Evolutionary conservation across 2,797 vertebrate species (phyloP), one percentile per base, ranked within the genome.

Genomic region (Danio jaintianensis): DNA sequence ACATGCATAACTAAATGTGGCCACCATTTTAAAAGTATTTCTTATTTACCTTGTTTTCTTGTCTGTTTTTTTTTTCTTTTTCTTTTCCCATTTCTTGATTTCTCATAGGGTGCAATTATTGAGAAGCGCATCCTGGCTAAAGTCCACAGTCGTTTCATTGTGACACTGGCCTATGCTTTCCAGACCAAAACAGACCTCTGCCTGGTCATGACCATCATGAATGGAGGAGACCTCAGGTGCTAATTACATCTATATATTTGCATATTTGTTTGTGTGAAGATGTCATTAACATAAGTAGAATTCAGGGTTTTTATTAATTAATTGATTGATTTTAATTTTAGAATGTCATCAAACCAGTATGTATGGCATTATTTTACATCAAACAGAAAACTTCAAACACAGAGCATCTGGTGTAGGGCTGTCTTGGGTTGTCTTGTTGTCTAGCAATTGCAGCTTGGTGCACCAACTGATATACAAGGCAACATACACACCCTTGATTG

Each of bases 201-300:
- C 76, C 87, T 95, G 45, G 87, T 95, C 8, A 94, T 95, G 93
- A 94, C 93, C 80, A 94, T 94, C 86, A 95, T 95, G 94, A 94
- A 94, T 4, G 92, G 93, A 16, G 93, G 94, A 82, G 94, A 95
- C 82, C 93, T 94, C 89, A 94, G 93, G 93, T 94, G 84, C 42
- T 56, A 53, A 2, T 58, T 69, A 76, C 20, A 48, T 45, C 40
- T 48, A 6, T 42, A 64, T 59, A 15, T 67, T 38, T 53, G 3
- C 12, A 10, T 15, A 5, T 70, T 4, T 18, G 11, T 47, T 47
- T 7, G 45, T 47, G 45, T 47, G 7, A 47, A 47, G 45, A 47
- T 7, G 45, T 12, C 45, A 47, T 7, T 7, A 47, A 47, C 1
- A 7, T 7, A 47, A 47, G 45, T 45, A 47, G 11, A 47, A 47